Evolutionary conservation across 1,140 invertebrate species (phyloP).

Genomic region (Aporrectodea caliginosa): DNA sequence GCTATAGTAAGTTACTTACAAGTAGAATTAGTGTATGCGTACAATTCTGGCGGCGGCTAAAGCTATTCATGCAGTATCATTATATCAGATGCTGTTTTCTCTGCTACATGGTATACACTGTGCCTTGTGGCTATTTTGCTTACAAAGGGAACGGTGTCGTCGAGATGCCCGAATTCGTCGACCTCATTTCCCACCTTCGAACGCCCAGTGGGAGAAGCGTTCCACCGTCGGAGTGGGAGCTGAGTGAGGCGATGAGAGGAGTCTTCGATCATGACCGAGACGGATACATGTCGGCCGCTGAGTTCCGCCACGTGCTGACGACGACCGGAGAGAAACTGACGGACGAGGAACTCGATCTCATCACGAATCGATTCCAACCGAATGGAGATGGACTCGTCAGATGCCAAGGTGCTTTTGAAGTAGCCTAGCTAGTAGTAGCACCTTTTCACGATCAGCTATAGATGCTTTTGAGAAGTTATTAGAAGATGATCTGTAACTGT

Average conservation of each 20-base stretch:
- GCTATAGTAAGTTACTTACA: too few species aligned
- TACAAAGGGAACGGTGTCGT: constrained; percentile 27
- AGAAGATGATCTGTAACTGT: too few species aligned
- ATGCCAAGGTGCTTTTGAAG: neutral
- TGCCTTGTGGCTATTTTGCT: too few species aligned
- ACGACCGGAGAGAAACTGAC: constrained; percentile 21
- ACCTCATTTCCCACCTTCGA: constrained; percentile 21
- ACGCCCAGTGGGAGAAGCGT: neutral
- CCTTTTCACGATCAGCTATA: too few species aligned
- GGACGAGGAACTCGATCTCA: constrained; percentile 18
- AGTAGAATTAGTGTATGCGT: too few species aligned
- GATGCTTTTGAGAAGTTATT: too few species aligned
- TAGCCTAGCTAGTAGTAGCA: too few species aligned
- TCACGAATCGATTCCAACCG: neutral
- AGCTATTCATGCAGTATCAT: too few species aligned
- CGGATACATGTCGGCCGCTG: constrained; percentile 12
- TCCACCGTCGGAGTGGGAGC: constrained; percentile 1
- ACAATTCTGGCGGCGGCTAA: too few species aligned
- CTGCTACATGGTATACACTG: too few species aligned
- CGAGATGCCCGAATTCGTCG: constrained; percentile 23
- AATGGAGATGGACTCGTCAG: constrained; percentile 12
- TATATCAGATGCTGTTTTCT: too few species aligned
- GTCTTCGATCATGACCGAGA: constrained; percentile 14
- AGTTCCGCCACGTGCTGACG: constrained; percentile 9
- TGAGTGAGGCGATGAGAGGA: constrained; percentile 13